Evolutionary conservation across 2,113 vertebrate species (phyloP), one percentile per base, ranked within the genome.

Genomic region (Potamarius usumacintae): DNA sequence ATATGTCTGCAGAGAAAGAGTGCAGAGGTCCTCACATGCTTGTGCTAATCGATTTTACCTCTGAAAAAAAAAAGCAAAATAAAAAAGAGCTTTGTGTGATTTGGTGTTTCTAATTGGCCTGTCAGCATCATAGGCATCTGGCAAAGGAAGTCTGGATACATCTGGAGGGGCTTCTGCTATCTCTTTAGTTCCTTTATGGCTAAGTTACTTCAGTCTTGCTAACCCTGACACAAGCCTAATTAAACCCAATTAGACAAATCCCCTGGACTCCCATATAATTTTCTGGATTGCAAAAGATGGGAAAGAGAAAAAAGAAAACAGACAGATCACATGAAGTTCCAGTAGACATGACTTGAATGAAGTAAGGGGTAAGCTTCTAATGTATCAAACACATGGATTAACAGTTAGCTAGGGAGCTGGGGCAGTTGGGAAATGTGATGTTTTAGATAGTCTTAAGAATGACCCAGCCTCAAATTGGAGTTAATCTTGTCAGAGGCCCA

Each of bases 361-460:
- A 95, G 92, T 92, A 91, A 93, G 58, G 92, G 88, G 85, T 79
- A 91, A 92, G 90, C 85, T 92, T 94, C 94, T 95, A 95, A 95
- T 95, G 94, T 95, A 93, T 94, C 93, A 96, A 95, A 95, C 95
- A 94, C 93, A 93, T 95, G 94, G 95, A 95, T 95, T 96, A 95
- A 94, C 58, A 93, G 94, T 94, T 92, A 93, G 91, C 90, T 88
- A 90, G 92, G 87, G 93, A 94, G 91, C 92, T 85, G 90, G 90
- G 90, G 92, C 90, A 89, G 90, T 91, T 90, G 83, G 78, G 92
- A 92, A 92, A 93, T 94, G 92, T 65, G 94, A 82, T 62, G 94
- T 94, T 94, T 94, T 71, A 90, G 92, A 92, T 89, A 94, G 93
- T 90, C 93, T 90, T 90, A 90, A 93, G 91, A 88, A 90, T 89